Evolutionary conservation across 2,113 vertebrate genomes (phyloP).

Genomic region (Prolemur simus): DNA sequence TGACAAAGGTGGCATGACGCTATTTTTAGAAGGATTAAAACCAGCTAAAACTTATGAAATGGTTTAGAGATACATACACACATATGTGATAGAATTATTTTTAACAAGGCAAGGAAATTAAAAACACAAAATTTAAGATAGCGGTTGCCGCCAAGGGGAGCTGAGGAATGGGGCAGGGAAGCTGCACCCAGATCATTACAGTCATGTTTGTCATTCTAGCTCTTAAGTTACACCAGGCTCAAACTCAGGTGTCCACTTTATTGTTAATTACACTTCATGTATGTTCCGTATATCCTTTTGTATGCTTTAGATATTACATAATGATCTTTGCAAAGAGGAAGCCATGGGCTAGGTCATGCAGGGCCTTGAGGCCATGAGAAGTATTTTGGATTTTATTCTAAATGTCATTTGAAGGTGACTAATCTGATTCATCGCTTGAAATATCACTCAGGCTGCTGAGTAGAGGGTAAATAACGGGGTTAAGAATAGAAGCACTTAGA

Average conservation of each 20-base stretch:
- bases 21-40: background rate
- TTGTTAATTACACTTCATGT: background rate
- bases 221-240: background rate
- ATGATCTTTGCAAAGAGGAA: background rate
- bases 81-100: background rate
- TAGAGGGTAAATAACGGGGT: background rate
- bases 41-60: background rate
- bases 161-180: background rate
- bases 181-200: rapidly evolving
- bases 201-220: rapidly evolving
- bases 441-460: background rate
- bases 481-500: background rate
- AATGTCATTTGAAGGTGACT: background rate
- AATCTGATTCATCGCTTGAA: background rate
- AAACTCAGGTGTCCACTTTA: background rate
- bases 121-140: background rate
- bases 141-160: too few relatives aligned
- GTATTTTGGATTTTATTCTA: background rate
- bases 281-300: background rate
- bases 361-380: background rate
- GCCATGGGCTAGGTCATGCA: background rate
- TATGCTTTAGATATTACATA: background rate
- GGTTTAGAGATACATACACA: background rate
- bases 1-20: background rate
- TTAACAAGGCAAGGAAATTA: constrained; percentile 1